phyloP scores from a whole-genome alignment of 1,140 invertebrate species.

The Delia radicum region DNA sequence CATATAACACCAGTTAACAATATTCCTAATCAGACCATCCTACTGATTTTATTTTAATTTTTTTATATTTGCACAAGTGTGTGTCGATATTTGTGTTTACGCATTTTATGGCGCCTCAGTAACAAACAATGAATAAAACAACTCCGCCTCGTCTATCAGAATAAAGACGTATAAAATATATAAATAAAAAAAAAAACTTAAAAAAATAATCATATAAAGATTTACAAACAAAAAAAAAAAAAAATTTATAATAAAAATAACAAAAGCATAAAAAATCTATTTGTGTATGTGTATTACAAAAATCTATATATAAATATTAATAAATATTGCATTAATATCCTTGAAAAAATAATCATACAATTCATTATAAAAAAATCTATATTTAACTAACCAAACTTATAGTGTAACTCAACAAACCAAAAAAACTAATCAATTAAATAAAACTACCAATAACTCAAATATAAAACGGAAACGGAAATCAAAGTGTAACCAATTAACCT shows the following conservation, averaged over 20 bases:
- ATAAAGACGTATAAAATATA: neutral
- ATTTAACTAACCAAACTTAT: no score
- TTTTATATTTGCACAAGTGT: neutral
- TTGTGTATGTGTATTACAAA: no score
- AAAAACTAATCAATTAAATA: no score
- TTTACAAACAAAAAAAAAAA: constrained; percentile 1
- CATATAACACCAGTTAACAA: neutral
- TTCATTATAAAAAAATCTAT: no score
- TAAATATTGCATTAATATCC: no score
- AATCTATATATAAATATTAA: no score
- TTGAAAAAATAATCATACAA: no score
- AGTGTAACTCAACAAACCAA: no score
- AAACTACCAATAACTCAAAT: no score
- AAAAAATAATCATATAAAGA: no score
- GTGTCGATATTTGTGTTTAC: neutral
- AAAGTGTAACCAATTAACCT: no score
- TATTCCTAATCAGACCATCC: neutral
- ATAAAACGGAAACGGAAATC: no score
- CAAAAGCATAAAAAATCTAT: neutral
- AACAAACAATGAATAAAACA: neutral
- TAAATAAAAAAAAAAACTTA: constrained; percentile 1
- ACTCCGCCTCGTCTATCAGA: neutral
- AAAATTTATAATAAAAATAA: neutral
- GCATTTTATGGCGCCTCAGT: constrained; percentile 8
- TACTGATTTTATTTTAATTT: neutral